These are phyloP conservation scores for Tretioscincus oriximinensis DNA, from an alignment of 2,113 vertebrate genomes.

Conservation along the genomic window DNA sequence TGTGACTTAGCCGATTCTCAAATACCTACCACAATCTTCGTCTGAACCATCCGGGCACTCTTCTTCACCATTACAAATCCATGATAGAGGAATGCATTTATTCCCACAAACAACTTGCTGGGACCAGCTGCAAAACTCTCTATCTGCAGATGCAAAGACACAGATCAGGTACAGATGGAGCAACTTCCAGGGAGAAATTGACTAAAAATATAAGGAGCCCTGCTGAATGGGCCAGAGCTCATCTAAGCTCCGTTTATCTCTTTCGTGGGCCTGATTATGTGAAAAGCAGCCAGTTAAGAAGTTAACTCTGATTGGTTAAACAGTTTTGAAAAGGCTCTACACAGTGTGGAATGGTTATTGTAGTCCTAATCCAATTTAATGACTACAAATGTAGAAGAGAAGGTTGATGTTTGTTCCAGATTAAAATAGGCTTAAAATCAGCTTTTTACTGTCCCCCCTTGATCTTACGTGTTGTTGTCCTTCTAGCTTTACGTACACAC, in stretches of 20 bases:
- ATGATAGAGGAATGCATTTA: slow-evolving; percentile 66
- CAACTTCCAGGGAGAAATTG: too few relatives aligned
- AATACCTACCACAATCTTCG: slow-evolving; percentile 64
- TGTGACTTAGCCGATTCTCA: not conserved
- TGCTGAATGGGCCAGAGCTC: too few relatives aligned
- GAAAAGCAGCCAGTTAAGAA: not conserved
- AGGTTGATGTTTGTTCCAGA: not conserved
- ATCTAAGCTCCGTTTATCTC: too few relatives aligned
- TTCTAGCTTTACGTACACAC: not conserved
- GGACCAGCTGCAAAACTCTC: slow-evolving; percentile 20
- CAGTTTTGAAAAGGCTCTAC: slow-evolving; percentile 2
- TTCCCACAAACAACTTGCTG: slow-evolving; percentile 61
- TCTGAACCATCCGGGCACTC: slow-evolving; percentile 66
- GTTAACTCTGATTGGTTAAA: not conserved
- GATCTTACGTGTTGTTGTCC: not conserved
- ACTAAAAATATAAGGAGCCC: too few relatives aligned
- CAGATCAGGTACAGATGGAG: too few relatives aligned
- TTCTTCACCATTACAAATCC: slow-evolving; percentile 71
- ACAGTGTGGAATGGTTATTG: not conserved
- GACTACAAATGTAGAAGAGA: not conserved
- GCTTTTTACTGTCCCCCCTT: not conserved
- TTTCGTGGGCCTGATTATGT: not conserved
- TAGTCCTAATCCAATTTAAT: not conserved
- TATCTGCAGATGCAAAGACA: slow-evolving; percentile 28
- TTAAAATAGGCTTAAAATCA: not conserved